Percentiles rank a stretch among this genome's conserved stretches.
Evolutionary conservation across 2,888 invertebrate genomes (phyloP).

Genomic region (Andrena bucephala): DNA sequence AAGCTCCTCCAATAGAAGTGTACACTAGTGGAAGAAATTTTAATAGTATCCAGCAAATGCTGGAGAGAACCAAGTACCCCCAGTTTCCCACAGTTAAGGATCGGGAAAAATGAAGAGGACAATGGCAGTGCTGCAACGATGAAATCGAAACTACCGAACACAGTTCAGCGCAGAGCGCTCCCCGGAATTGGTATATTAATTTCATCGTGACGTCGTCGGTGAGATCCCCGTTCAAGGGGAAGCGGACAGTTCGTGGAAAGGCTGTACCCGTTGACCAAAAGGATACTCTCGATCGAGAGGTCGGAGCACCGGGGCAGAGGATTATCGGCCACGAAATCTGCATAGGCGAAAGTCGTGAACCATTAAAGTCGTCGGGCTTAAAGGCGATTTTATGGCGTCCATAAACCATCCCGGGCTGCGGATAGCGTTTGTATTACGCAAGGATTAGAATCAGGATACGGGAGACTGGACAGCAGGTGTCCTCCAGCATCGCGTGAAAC

Average conservation of each 20-base stretch:
- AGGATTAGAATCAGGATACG: conserved; percentile 67
- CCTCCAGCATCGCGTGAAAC: conserved; percentile 37
- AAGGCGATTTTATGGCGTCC: conserved; percentile 75
- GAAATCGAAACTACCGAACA: conserved; percentile 17
- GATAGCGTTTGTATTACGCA: conserved; percentile 73
- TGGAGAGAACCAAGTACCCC: neutral
- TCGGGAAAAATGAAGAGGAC: neutral
- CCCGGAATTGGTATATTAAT: conserved; percentile 41
- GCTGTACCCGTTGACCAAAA: conserved; percentile 47
- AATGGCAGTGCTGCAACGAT: conserved; percentile 3
- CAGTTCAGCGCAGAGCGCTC: neutral
- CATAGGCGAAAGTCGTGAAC: conserved; percentile 82
- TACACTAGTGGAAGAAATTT: neutral
- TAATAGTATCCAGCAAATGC: neutral
- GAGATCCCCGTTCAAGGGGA: conserved; percentile 49
- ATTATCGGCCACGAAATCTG: conserved; percentile 82
- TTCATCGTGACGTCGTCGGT: conserved; percentile 29
- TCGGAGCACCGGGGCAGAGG: conserved; percentile 73
- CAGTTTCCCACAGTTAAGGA: neutral
- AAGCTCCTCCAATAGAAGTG: neutral
- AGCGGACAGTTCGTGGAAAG: conserved; percentile 60
- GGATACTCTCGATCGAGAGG: conserved; percentile 72
- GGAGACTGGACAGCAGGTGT: conserved; percentile 57
- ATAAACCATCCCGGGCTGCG: conserved; percentile 71
- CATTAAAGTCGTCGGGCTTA: conserved; percentile 78